Conservation (phyloP, 2,888 invertebrate genomes). For the Dicycla oo region DNA sequence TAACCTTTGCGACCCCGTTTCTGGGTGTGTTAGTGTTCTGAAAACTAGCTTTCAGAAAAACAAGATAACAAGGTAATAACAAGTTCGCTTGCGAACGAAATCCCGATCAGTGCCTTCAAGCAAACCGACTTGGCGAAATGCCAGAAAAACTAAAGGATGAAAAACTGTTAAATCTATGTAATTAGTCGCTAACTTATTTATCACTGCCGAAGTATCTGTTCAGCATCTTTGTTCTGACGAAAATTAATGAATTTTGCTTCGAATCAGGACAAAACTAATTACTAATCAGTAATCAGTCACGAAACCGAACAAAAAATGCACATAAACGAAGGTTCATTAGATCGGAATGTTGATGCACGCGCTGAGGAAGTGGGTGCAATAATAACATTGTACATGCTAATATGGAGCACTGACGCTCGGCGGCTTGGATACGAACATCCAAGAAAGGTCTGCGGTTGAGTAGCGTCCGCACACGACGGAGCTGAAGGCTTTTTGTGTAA, state of each 20-base stretch:
- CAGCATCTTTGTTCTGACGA: conserved; percentile 16
- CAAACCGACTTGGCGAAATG: conserved; percentile 36
- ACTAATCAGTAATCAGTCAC: conserved; percentile 15
- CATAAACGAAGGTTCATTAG: conserved; percentile 44
- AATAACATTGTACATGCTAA: conserved; percentile 49
- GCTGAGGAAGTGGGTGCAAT: conserved; percentile 44
- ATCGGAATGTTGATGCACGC: conserved; percentile 53
- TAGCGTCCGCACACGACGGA: conserved; percentile 20
- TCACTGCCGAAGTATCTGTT: conserved; percentile 23
- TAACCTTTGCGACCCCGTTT: conserved; percentile 13
- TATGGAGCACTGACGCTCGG: conserved; percentile 50
- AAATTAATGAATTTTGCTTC: conserved; percentile 2
- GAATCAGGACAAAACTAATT: conserved; percentile 34
- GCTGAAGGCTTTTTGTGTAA: conserved; percentile 35
- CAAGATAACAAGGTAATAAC: conserved; percentile 26
- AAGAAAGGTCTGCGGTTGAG: conserved; percentile 43
- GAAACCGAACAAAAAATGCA: conserved; percentile 35
- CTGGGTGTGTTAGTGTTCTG: conserved; percentile 1
- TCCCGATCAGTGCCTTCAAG: conserved; percentile 36
- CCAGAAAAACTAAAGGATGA: conserved; percentile 40
- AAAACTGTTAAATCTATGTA: conserved; percentile 32
- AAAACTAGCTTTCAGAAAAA: conserved; percentile 12
- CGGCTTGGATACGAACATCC: conserved; percentile 27
- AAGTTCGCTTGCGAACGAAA: conserved; percentile 46
- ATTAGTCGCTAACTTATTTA: conserved; percentile 50